Conservation (phyloP, 2,888 invertebrate species). For the Eilema caniola region DNA sequence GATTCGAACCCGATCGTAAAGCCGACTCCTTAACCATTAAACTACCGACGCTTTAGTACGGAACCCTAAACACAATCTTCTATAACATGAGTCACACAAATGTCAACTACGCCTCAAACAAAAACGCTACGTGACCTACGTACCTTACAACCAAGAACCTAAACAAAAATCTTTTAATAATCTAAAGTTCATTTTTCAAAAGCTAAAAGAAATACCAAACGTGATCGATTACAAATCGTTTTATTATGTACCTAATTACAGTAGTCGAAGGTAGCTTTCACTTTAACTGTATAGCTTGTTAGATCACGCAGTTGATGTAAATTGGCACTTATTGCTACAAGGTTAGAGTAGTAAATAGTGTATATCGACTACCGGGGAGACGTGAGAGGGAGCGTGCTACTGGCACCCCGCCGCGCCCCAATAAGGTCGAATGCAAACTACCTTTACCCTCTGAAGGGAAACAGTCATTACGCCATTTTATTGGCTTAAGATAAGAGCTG, state of each 20-base stretch:
- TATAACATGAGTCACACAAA: constrained; percentile 55
- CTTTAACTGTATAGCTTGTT: constrained; percentile 37
- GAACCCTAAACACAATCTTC: constrained; percentile 43
- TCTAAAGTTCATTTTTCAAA: constrained; percentile 57
- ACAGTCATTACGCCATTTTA: constrained; percentile 66
- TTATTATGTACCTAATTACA: constrained; percentile 74
- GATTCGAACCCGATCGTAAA: no score
- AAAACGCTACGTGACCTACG: constrained; percentile 44
- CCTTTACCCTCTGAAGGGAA: constrained; percentile 62
- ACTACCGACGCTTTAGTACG: no score
- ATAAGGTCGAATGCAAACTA: constrained; percentile 73
- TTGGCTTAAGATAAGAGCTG: constrained; percentile 65
- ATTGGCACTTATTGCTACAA: constrained; percentile 59
- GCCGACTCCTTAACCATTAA: no score
- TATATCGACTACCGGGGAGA: constrained; percentile 33
- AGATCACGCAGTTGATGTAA: constrained; percentile 50
- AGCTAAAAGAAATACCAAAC: constrained; percentile 45
- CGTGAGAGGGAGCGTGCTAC: constrained; percentile 42
- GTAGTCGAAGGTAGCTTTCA: constrained; percentile 70
- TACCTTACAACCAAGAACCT: constrained; percentile 34
- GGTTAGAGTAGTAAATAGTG: constrained; percentile 55
- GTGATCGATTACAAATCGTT: constrained; percentile 73
- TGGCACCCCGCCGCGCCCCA: constrained; percentile 51
- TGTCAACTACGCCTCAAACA: constrained; percentile 55
- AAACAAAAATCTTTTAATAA: constrained; percentile 49